Evolutionary conservation across 2,113 vertebrate species (phyloP), one percentile per base, ranked within the genome.

Genomic region (Xenus cinereus): DNA sequence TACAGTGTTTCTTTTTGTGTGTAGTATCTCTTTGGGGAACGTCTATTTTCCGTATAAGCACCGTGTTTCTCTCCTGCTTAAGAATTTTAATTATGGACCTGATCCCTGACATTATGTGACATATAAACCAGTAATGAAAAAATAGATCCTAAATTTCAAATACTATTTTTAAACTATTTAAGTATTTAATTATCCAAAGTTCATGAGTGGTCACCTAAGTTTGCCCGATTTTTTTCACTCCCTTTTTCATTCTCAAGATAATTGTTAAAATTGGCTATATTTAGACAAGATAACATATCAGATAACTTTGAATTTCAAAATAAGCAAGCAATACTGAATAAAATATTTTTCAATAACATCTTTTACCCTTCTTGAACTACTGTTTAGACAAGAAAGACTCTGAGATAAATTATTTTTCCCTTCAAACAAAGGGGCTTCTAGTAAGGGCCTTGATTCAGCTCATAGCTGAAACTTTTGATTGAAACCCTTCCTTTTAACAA

Each of bases 61-160:
- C 2, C 0, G 0, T 21, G 6, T 8, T 76, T 54, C 39, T 56
- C 26, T 62, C 6, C 8, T 37, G 8, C 50, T 64, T 48, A 57
- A 91, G 18, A 51, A 80, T 43, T 93, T 91, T 39, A 39, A 67
- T 50, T 81, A 46, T 27, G 23, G 14, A 23, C 60, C 23, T 56
- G 41, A 89, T 84, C 12, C 10, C 15, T 84, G 41, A 43, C 16
- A 19, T 37, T 37, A 22, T 26, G 8, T 41, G 18, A 46, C 16
- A 60, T 41, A 73, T 62, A 83, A 79, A 32, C 3, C 10, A 76
- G 4, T 16, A 59, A 77, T 12, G 19, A 56, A 41, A 19, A 82
- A 62, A 62, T 0, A 54, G 1, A 33, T 20, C 10, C 5, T 72
- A n/a, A 62, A 46, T 35, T 33, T 93, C 9, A 68, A 17, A 62